phyloP scores from a whole-genome alignment of 2,113 vertebrate species.

The Sinocyclocheilus grahami region DNA sequence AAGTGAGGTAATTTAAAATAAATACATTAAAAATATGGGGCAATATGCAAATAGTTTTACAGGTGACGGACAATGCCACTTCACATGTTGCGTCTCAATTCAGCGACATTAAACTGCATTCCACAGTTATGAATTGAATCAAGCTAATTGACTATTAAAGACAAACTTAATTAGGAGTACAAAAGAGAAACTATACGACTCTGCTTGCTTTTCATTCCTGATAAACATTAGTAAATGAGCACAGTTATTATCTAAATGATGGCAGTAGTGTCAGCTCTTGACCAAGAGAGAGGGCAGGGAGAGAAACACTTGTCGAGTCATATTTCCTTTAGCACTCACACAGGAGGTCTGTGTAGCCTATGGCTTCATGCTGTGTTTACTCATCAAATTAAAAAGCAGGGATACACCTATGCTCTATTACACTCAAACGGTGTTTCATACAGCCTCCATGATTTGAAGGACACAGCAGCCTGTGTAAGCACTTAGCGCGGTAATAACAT shows the following conservation, averaged over 20 bases:
- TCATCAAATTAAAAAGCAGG: constrained; percentile 15
- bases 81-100: not conserved
- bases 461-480: not conserved
- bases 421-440: not conserved
- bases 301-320: constrained; percentile 21
- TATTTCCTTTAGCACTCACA: constrained; percentile 9
- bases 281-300: not conserved
- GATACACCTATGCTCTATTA: constrained; percentile 7
- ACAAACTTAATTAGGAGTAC: constrained; percentile 65
- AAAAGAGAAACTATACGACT: constrained; percentile 53
- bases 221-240: constrained; percentile 72
- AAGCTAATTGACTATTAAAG: constrained; percentile 75
- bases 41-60: not conserved
- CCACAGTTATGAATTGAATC: constrained; percentile 68
- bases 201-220: constrained; percentile 60
- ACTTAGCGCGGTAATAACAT: not conserved
- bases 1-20: not conserved
- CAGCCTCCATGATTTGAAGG: not conserved
- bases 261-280: constrained; percentile 11
- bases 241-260: constrained; percentile 37
- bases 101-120: not conserved
- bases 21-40: not conserved
- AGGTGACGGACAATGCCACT: not conserved
- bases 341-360: constrained; percentile 30
- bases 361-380: constrained; percentile 16